A percentile compares a stretch with the other conserved stretches of the same genome.
These are phyloP conservation scores for Epinotia nisella DNA, from an alignment of 2,888 invertebrate species.

Conservation along the genomic window DNA sequence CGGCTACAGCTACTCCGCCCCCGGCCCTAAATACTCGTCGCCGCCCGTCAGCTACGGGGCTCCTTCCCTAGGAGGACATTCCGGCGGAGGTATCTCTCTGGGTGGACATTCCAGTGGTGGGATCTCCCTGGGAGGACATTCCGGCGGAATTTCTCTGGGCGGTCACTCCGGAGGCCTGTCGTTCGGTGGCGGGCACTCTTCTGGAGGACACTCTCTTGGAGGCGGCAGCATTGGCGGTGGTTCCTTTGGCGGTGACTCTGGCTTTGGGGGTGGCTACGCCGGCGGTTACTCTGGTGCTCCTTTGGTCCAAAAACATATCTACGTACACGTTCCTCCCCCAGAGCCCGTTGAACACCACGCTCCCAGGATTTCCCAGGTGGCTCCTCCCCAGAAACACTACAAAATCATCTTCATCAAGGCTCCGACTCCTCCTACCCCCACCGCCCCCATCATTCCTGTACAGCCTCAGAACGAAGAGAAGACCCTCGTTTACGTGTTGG, in stretches of 20 bases:
- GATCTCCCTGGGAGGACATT: conserved; percentile 48
- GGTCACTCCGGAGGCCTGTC: conserved; percentile 51
- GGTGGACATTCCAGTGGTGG: conserved; percentile 56
- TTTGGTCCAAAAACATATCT: conserved; percentile 93
- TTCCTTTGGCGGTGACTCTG: conserved; percentile 66
- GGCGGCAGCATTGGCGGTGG: conserved; percentile 58
- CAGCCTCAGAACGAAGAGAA: conserved; percentile 94
- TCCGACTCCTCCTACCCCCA: conserved; percentile 92
- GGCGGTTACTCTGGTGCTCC: conserved; percentile 83
- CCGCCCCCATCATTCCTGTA: conserved; percentile 91
- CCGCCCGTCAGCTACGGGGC: conserved; percentile 65
- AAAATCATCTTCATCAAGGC: conserved; percentile 97
- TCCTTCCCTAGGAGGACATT: conserved; percentile 56
- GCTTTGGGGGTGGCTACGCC: conserved; percentile 73
- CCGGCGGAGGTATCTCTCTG: conserved; percentile 52
- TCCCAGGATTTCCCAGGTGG: conserved; percentile 86
- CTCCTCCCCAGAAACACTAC: conserved; percentile 94
- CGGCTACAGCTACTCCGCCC: conserved; percentile 79
- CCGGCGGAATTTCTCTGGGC: conserved; percentile 49
- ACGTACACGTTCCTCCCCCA: conserved; percentile 95
- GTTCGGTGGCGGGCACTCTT: conserved; percentile 50
- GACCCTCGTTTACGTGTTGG: conserved; percentile 94
- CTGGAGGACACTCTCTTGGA: conserved; percentile 55
- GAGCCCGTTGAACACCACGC: conserved; percentile 90
- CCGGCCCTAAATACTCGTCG: conserved; percentile 53